Conservation (phyloP, 2,888 invertebrate species). For the Zhuqinia jingwanae region DNA sequence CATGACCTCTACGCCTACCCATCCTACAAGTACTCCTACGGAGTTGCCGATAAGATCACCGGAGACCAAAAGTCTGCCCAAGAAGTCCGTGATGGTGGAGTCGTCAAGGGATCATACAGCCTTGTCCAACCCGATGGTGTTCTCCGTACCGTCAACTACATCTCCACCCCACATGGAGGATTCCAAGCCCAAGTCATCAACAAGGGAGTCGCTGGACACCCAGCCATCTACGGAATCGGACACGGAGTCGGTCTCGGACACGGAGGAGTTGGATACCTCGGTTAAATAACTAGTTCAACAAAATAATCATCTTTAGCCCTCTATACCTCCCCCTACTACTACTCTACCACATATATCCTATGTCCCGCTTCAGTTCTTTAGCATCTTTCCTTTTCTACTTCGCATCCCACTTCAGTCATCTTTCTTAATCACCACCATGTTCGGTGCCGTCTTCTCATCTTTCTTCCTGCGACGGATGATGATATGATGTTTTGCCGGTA, state of each 20-base stretch:
- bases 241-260: neutral
- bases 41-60: slow-evolving; percentile 64
- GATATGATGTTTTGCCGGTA: slow-evolving; percentile 16
- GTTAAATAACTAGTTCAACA: neutral
- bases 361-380: slow-evolving; percentile 19
- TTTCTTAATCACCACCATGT: slow-evolving; percentile 25
- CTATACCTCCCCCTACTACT: neutral
- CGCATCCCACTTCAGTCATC: neutral
- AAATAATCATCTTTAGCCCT: neutral
- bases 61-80: slow-evolving; percentile 63
- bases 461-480: no score
- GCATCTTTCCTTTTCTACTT: neutral
- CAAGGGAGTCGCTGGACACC: slow-evolving; percentile 67
- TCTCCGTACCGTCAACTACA: slow-evolving; percentile 57
- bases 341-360: neutral
- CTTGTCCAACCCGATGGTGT: slow-evolving; percentile 61
- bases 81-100: slow-evolving; percentile 65
- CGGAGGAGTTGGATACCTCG: neutral
- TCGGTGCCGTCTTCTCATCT: neutral
- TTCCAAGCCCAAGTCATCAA: slow-evolving; percentile 72
- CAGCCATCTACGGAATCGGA: slow-evolving; percentile 28
- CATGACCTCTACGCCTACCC: slow-evolving; percentile 69
- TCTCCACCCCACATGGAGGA: slow-evolving; percentile 52
- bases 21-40: slow-evolving; percentile 70
- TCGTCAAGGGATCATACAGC: slow-evolving; percentile 54